A percentile compares a stretch with the other conserved stretches of the same genome.
Evolutionary conservation across 2,797 vertebrate genomes (phyloP).

Genomic region (Margarornis squamiger): DNA sequence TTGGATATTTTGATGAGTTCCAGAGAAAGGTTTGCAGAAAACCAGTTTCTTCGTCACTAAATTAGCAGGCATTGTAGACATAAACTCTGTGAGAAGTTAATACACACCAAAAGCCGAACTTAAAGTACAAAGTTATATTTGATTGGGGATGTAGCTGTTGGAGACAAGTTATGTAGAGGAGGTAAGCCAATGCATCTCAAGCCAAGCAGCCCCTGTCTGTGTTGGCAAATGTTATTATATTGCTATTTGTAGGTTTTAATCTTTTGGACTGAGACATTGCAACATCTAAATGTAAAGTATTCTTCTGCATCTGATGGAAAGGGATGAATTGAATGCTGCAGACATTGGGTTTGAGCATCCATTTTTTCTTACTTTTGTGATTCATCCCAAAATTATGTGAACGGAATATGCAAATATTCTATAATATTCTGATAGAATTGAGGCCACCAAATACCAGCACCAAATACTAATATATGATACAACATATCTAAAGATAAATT

Average conservation of each 20-base stretch:
- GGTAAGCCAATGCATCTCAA: background rate
- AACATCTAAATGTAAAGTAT: background rate
- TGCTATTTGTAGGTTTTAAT: background rate
- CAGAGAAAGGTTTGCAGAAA: background rate
- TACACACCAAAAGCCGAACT: background rate
- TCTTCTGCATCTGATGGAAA: background rate
- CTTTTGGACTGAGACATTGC: background rate
- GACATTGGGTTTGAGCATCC: background rate
- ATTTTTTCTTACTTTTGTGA: background rate
- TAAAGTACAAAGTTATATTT: background rate
- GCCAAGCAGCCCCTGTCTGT: background rate
- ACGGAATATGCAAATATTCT: background rate
- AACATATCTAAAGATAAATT: background rate
- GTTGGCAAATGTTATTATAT: background rate
- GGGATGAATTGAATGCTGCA: background rate
- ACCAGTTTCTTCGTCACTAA: background rate
- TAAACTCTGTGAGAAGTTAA: background rate
- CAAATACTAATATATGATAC: background rate
- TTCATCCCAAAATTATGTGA: background rate
- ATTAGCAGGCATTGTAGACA: background rate
- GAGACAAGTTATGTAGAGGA: rapidly evolving
- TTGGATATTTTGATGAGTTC: background rate
- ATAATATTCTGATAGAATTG: background rate
- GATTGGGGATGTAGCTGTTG: background rate
- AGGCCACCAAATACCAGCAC: background rate